These are phyloP conservation scores for Pseudopodoces humilis DNA, from an alignment of 2,113 vertebrate species.

Conservation along the genomic window DNA sequence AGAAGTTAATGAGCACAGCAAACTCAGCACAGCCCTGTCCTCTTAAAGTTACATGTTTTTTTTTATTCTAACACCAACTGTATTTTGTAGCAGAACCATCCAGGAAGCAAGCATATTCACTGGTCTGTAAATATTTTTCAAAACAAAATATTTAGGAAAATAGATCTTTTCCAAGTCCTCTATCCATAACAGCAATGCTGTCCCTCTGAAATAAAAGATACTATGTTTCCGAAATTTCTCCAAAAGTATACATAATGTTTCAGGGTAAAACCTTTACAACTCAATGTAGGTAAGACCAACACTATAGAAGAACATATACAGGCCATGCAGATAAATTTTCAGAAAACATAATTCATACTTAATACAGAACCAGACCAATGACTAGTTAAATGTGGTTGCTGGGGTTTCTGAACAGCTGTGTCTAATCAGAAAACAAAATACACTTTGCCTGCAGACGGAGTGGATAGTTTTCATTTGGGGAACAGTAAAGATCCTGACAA, in stretches of 20 bases:
- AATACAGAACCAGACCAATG: background rate
- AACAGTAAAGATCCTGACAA: background rate
- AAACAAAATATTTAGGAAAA: background rate
- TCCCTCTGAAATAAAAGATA: background rate
- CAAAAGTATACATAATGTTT: background rate
- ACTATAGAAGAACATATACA: background rate
- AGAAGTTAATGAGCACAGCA: background rate
- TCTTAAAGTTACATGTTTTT: accelerated
- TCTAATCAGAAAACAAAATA: background rate
- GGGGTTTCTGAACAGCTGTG: background rate
- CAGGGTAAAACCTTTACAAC: background rate
- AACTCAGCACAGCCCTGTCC: background rate
- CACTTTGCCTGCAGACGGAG: background rate
- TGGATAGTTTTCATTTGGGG: background rate
- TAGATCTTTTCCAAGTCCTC: background rate
- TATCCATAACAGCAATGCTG: background rate
- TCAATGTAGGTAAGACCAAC: background rate
- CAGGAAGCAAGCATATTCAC: background rate
- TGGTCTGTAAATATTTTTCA: background rate
- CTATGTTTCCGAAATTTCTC: background rate
- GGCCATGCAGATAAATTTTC: background rate
- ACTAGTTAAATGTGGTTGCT: background rate
- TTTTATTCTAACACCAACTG: background rate
- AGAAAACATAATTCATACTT: background rate
- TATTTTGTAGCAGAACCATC: background rate